These are phyloP conservation scores for Petrocephalus sullivani DNA, from an alignment of 2,797 vertebrate genomes.

Conservation along the genomic window DNA sequence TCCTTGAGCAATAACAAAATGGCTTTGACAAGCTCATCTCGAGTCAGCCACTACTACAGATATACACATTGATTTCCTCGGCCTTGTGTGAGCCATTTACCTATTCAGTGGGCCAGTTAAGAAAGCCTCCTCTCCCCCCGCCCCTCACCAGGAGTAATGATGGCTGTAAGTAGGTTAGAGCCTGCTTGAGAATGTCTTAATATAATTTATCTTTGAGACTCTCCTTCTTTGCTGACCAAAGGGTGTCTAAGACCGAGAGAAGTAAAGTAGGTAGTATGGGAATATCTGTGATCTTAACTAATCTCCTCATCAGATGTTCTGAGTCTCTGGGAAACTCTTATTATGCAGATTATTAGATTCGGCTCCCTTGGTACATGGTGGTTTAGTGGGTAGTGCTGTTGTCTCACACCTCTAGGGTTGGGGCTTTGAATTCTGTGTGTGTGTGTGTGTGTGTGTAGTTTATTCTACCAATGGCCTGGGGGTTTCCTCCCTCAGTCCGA, in stretches of 20 bases:
- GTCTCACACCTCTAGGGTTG: not conserved
- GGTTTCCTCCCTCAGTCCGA: not conserved
- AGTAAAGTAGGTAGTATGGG: not conserved
- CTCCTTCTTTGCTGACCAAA: slow-evolving; percentile 12
- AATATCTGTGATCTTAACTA: not conserved
- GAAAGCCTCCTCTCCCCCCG: slow-evolving; percentile 58
- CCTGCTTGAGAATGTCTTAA: slow-evolving; percentile 70
- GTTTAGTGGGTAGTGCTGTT: not conserved
- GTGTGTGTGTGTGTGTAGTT: not conserved
- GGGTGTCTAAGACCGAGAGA: not conserved
- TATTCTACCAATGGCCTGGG: not conserved
- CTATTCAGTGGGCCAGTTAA: slow-evolving; percentile 72
- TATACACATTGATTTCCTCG: slow-evolving; percentile 75
- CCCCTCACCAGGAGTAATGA: slow-evolving; percentile 59
- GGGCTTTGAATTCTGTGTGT: not conserved
- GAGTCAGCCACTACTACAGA: slow-evolving; percentile 61
- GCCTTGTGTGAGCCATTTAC: slow-evolving; percentile 73
- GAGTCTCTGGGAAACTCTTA: not conserved
- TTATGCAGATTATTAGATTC: no score
- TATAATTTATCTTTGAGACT: slow-evolving; percentile 36
- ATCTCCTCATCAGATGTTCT: not conserved
- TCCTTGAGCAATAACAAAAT: slow-evolving; percentile 70
- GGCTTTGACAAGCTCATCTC: slow-evolving; percentile 48
- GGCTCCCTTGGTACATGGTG: not conserved
- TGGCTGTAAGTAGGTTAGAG: slow-evolving; percentile 65